These are phyloP conservation scores for Priocnemis perturbator DNA, from an alignment of 2,888 invertebrate genomes.

Conservation along the genomic window DNA sequence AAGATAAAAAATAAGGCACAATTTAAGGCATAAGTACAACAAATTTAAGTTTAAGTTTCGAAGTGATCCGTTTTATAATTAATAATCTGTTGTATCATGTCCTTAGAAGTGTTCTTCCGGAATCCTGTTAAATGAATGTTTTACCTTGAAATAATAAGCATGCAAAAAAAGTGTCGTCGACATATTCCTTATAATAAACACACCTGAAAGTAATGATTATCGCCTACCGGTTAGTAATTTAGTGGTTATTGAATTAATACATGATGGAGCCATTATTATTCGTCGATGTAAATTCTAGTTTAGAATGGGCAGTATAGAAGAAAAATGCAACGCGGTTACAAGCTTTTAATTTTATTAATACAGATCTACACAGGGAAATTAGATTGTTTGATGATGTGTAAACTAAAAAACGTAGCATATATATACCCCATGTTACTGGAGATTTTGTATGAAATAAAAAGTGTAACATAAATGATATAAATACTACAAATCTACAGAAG, in stretches of 20 bases:
- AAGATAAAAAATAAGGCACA: constrained; percentile 43
- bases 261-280: no score
- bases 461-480: constrained; percentile 54
- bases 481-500: constrained; percentile 62
- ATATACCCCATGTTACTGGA: constrained; percentile 21
- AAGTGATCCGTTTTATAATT: constrained; percentile 41
- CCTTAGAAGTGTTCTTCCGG: constrained; percentile 27
- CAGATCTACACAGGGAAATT: constrained; percentile 46
- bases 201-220: no score
- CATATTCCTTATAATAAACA: no score
- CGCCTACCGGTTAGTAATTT: no score
- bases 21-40: constrained; percentile 49
- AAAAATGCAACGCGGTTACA: constrained; percentile 26
- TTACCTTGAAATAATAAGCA: constrained; percentile 43
- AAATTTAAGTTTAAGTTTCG: constrained; percentile 38
- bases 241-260: no score
- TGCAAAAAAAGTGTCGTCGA: constrained; percentile 15
- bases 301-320: background rate
- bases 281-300: no score
- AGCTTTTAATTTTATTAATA: constrained; percentile 53
- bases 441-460: constrained; percentile 38
- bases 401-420: constrained; percentile 28
- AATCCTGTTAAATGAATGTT: constrained; percentile 21
- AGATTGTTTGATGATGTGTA: constrained; percentile 28
- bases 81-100: constrained; percentile 29